A percentile compares a stretch with the other conserved stretches of the same genome.
phyloP scores from a whole-genome alignment of 2,888 invertebrate species.

The Caenorhabditis sp. region DNA sequence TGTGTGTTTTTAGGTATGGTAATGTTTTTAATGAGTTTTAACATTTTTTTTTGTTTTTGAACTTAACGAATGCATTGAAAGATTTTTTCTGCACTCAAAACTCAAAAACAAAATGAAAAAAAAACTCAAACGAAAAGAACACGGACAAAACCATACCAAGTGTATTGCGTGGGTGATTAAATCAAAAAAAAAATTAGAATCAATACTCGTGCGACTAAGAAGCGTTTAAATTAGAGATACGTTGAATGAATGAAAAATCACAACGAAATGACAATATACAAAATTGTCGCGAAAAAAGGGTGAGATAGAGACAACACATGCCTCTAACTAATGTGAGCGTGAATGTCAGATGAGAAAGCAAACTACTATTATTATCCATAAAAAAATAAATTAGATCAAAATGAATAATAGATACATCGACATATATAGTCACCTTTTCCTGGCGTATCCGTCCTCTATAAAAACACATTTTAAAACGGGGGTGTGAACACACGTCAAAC shows the following conservation, averaged over 20 bases:
- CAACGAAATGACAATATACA: not conserved
- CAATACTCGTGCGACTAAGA: not conserved
- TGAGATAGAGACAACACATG: not conserved
- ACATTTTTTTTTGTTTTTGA: too few species aligned
- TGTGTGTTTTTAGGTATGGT: not conserved
- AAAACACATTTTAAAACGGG: constrained; percentile 8
- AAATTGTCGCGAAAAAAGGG: not conserved
- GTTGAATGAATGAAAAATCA: not conserved
- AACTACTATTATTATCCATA: not conserved
- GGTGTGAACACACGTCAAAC: constrained; percentile 24
- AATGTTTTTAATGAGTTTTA: too few species aligned
- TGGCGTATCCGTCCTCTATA: constrained; percentile 45
- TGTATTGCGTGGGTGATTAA: not conserved
- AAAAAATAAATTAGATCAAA: not conserved
- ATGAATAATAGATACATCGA: not conserved
- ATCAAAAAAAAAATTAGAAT: not conserved
- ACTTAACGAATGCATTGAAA: too few species aligned
- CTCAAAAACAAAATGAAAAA: not conserved
- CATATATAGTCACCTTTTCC: constrained; percentile 29
- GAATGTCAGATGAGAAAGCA: not conserved
- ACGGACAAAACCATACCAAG: too few species aligned
- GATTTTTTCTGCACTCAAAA: too few species aligned
- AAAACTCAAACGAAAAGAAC: not conserved
- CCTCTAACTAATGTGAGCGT: not conserved
- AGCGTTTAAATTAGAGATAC: not conserved